Base-by-base conservation (phyloP, 1,140 invertebrate species). In the Metopolophium dirhodum region DNA sequence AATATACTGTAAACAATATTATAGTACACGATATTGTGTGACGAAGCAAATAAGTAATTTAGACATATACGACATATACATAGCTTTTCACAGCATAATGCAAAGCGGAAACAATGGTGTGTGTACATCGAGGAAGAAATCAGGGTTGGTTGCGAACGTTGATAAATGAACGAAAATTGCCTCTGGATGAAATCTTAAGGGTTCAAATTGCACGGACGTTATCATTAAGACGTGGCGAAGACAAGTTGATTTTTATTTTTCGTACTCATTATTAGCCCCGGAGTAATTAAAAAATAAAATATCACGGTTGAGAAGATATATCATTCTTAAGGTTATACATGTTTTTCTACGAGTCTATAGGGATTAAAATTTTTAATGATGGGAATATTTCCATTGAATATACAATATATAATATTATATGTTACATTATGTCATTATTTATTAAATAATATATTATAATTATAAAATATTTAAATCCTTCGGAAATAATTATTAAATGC, bases 1-100 rank as follows among this genome's bases (percentile, higher is more conserved):
- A 35, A 77, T n/a, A 77, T n/a, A 77, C n/a, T n/a, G 61, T 35
- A 77, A 77, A n/a, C 61, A n/a, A 77, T 77, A 68, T 68, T 68
- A 61, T 61, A 26, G n/a, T 68, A 68, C 30, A n/a, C 30, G 4
- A 68, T 14, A n/a, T 18, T 30, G 8, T 77, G 30, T 18, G 14
- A 77, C 30, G 7, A 77, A 20, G 11, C 61, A 77, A 77, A 77
- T 77, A n/a, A 77, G 14, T n/a, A 77, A 77, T 77, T 77, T n/a
- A 77, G 30, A 14, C 18, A 77, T n/a, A 77, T n/a, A 7, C 30
- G 8, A 77, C 4, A 77, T 77, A n/a, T 77, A 61, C 20, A 54
- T 7, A 51, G 30, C 11, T 26, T 30, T 61, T 30, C 30, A 9
- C 23, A 30, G 61, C 30, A 68, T 14, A 68, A 68, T 68, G 61